A percentile compares a stretch with the other conserved stretches of the same genome.
These are phyloP conservation scores for Halesus radiatus DNA, from an alignment of 1,140 invertebrate genomes.

Conservation along the genomic window DNA sequence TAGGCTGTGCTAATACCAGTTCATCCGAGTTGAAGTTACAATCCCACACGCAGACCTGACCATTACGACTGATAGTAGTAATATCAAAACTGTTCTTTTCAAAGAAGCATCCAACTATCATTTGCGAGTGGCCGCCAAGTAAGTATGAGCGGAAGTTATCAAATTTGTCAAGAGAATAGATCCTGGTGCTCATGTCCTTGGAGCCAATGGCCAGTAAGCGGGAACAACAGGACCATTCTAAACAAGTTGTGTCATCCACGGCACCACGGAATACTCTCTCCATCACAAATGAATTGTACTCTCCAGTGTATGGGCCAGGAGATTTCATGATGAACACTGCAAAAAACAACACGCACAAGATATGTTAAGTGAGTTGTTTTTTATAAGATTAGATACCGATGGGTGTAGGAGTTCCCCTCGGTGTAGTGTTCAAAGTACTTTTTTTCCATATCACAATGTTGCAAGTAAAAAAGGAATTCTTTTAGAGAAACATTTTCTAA, in stretches of 20 bases:
- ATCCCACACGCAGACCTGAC: conserved; percentile 89
- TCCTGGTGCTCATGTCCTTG: conserved; percentile 87
- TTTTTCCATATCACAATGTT: too few species aligned
- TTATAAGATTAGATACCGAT: too few species aligned
- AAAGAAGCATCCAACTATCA: conserved; percentile 89
- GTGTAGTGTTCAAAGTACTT: too few species aligned
- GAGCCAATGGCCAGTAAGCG: conserved; percentile 87
- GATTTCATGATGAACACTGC: conserved; percentile 89
- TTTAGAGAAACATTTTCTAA: too few species aligned
- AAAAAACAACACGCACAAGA: conserved; percentile 55
- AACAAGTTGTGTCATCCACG: conserved; percentile 84
- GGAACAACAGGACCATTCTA: conserved; percentile 95
- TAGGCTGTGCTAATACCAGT: conserved; percentile 70
- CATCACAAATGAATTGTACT: conserved; percentile 92
- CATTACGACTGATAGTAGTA: conserved; percentile 81
- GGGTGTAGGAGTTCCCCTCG: too few species aligned
- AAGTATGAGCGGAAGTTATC: conserved; percentile 81
- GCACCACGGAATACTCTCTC: conserved; percentile 85
- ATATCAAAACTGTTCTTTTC: conserved; percentile 87
- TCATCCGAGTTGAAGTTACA: conserved; percentile 81
- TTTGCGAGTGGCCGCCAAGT: conserved; percentile 86
- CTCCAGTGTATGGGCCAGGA: conserved; percentile 82
- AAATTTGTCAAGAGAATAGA: conserved; percentile 83
- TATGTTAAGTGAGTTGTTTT: too few species aligned
- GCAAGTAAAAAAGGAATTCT: too few species aligned